Evolutionary conservation across 2,797 vertebrate genomes (phyloP), one percentile per base, ranked within the genome.

Genomic region (Catharus ustulatus): DNA sequence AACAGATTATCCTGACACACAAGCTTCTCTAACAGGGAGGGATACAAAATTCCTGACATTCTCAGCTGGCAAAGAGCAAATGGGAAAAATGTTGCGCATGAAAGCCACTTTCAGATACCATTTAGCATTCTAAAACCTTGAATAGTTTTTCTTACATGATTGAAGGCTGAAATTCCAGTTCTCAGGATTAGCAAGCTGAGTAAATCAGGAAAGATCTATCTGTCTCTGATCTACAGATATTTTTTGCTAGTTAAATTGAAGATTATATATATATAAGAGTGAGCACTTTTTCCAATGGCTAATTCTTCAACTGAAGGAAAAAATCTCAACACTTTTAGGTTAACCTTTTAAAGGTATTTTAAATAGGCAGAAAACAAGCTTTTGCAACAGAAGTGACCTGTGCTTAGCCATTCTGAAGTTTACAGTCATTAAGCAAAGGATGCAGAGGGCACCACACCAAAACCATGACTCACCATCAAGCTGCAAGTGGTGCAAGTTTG

Each of bases 61-160:
- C 96, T 94, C 95, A 95, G 95, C 96, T 97, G 97, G 89, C 95
- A 94, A 78, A 94, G 48, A 90, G 58, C 67, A 29, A 97, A 94
- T 68, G 89, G 90, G 93, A 96, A 96, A 68, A 97, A 95, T 89
- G 79, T 62, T 64, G 72, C 43, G 19, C 52, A 78, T 83, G 88
- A 94, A 95, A 89, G 89, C 42, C 81, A 87, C 91, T 90, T 95
- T 78, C 87, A 86, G 73, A 93, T 76, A 81, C 30, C 66, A 59
- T 46, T 87, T 40, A 89, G 45, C 43, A 57, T 89, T 93, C 75
- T 69, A 75, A 57, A 89, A 89, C 51, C 68, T 61, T 54, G 52
- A 87, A 26, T 48, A 87, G 26, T 62, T 83, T 87, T 61, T n/a
- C 12, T 51, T 54, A 27, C 16, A 12, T 12, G 58, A 89, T 0